Evolutionary conservation across 2,888 invertebrate species (phyloP).

Genomic region (Dasysyrphus albostriatus): DNA sequence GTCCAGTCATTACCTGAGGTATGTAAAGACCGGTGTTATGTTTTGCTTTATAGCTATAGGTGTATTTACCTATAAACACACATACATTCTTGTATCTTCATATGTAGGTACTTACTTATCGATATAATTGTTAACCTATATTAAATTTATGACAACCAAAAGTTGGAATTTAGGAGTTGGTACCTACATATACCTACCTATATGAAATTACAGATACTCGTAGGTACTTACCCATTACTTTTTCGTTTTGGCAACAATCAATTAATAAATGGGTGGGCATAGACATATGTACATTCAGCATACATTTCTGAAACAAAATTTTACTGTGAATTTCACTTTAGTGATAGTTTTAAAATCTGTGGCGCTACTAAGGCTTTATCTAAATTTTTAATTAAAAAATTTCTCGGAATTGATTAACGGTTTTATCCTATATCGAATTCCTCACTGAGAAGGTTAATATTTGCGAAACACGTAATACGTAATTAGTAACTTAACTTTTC

Average conservation of each 20-base stretch:
- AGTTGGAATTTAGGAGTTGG: not conserved
- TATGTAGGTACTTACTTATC: not conserved
- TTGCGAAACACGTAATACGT: too few species aligned
- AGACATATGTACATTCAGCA: too few species aligned
- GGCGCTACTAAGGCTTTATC: not conserved
- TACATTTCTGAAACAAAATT: not conserved
- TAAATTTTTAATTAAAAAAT: too few species aligned
- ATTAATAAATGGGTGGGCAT: not conserved
- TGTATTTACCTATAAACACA: not conserved
- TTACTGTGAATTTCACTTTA: not conserved
- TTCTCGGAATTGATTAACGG: too few species aligned
- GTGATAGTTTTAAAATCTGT: not conserved
- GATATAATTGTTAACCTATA: not conserved
- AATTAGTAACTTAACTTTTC: too few species aligned
- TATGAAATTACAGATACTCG: too few species aligned
- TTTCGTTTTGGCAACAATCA: too few species aligned
- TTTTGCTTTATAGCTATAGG: not conserved
- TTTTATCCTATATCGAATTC: too few species aligned
- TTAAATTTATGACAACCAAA: not conserved
- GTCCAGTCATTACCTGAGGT: conserved; percentile 46
- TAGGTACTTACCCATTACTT: not conserved
- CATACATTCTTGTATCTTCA: not conserved
- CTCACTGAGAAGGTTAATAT: too few species aligned
- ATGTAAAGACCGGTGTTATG: conserved; percentile 32
- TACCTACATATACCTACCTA: not conserved